Evolutionary conservation across 1,140 invertebrate species (phyloP).

Genomic region (Microvelia longipes): DNA sequence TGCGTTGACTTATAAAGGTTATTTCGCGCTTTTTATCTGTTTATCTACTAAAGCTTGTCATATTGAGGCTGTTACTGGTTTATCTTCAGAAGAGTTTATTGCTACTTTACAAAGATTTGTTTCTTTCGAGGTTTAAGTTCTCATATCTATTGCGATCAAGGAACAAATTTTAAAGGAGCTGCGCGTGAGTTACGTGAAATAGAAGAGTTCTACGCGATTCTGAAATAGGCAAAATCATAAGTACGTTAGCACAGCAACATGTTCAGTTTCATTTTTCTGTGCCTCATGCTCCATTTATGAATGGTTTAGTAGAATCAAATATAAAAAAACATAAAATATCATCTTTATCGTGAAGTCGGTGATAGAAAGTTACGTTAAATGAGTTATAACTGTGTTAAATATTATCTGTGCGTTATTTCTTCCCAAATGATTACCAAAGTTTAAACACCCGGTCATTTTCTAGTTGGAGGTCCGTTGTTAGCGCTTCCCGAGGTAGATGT

Average conservation of each 20-base stretch:
- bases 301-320: neutral
- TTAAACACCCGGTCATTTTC: neutral
- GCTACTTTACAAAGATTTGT: conserved; percentile 27
- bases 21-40: conserved; percentile 23
- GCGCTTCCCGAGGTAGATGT: neutral
- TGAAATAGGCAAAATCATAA: neutral
- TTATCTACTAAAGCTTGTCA: conserved; percentile 24
- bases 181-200: conserved; percentile 21
- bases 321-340: no score
- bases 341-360: no score
- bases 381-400: no score
- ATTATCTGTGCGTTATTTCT: neutral
- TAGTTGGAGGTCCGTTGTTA: neutral
- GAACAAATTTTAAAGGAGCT: conserved; percentile 30
- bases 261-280: neutral
- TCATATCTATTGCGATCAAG: conserved; percentile 26
- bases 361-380: no score
- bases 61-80: conserved; percentile 23
- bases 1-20: conserved; percentile 16
- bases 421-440: neutral
- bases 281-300: neutral
- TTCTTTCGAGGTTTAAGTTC: conserved; percentile 21
- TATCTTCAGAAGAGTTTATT: conserved; percentile 22
- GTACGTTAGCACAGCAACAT: neutral
- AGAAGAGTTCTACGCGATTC: neutral